phyloP scores from a whole-genome alignment of 2,113 vertebrate species.

The Ardeotis arabs region DNA sequence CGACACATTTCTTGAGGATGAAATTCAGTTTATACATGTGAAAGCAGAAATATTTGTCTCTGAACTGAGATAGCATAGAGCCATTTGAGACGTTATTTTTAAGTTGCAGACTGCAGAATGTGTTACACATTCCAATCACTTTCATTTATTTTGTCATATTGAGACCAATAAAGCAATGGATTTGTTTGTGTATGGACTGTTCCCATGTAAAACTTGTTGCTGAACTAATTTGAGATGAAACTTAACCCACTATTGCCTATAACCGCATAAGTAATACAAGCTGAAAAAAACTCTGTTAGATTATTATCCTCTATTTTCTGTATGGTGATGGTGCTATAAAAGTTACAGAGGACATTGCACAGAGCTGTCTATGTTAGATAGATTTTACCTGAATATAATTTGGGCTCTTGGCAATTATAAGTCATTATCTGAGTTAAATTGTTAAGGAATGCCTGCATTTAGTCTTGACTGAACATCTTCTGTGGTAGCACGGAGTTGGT shows the following conservation, averaged over 20 bases:
- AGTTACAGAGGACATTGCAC: background rate
- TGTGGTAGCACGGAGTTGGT: background rate
- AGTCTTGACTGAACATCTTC: background rate
- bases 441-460: background rate
- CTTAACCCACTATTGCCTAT: background rate
- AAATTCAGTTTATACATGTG: background rate
- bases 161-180: background rate
- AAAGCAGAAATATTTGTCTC: background rate
- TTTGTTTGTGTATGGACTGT: background rate
- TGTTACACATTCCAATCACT: fast-evolving
- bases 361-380: background rate
- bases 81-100: background rate
- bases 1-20: background rate
- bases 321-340: background rate
- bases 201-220: background rate
- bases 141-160: background rate
- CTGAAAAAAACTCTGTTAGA: background rate
- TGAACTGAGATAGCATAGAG: background rate
- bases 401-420: background rate
- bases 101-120: background rate
- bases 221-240: background rate
- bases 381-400: background rate
- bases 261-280: background rate
- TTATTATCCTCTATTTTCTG: background rate
- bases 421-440: background rate